Percentiles rank a stretch among this genome's conserved stretches.
These are phyloP conservation scores for Ophthalmolycus amberensis DNA, from an alignment of 2,113 vertebrate species.

Conservation along the genomic window DNA sequence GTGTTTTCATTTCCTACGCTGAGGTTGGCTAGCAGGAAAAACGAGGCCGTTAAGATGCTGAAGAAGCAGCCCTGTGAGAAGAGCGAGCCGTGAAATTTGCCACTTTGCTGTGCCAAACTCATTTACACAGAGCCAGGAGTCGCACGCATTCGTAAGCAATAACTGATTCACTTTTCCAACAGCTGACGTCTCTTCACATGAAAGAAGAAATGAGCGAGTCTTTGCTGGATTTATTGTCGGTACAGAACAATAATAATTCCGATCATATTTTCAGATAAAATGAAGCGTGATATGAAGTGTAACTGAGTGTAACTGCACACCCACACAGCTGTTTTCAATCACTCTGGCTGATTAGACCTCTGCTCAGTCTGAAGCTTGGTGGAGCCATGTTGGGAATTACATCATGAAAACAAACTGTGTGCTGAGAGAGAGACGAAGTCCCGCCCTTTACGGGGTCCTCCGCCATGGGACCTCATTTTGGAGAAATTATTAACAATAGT, in stretches of 20 bases:
- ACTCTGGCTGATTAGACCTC: background rate
- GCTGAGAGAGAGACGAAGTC: background rate
- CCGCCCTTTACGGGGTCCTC: background rate
- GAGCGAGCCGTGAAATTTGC: constrained; percentile 29
- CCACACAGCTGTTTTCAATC: constrained; percentile 1
- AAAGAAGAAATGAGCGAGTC: background rate
- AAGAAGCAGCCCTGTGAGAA: constrained; percentile 7
- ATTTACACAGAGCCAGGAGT: background rate
- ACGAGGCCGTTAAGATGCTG: background rate
- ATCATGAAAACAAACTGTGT: background rate
- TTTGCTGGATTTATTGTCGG: background rate
- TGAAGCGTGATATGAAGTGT: background rate
- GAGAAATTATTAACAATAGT: background rate
- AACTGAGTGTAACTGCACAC: background rate
- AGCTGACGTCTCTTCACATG: background rate
- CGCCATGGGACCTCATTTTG: too few relatives aligned
- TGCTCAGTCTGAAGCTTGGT: background rate
- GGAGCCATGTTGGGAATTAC: background rate
- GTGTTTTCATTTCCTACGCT: constrained; percentile 88
- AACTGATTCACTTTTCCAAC: background rate
- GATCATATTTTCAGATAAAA: constrained; percentile 1
- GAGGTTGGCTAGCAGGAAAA: constrained; percentile 77
- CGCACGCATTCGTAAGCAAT: constrained; percentile 1
- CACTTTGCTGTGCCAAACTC: constrained; percentile 59
- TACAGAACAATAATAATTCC: background rate